These are phyloP conservation scores for Stenotaenia linearis DNA, from an alignment of 2,888 invertebrate species.

Conservation along the genomic window DNA sequence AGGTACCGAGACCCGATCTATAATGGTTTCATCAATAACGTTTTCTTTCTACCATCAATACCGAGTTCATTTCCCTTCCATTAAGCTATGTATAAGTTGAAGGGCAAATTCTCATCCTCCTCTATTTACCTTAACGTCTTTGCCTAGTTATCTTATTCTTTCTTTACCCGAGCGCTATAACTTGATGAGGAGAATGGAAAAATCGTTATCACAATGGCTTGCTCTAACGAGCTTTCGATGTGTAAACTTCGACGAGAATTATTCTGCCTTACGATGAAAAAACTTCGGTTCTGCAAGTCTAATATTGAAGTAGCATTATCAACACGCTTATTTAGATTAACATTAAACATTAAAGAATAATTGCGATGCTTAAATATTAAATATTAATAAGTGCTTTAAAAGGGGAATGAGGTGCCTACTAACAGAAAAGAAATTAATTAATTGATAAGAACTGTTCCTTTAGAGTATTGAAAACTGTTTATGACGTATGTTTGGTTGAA, in stretches of 20 bases:
- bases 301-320: not conserved
- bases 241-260: conserved; percentile 3
- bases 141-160: conserved; percentile 23
- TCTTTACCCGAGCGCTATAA: not conserved
- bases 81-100: conserved; percentile 17
- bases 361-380: too few relatives aligned
- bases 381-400: too few relatives aligned
- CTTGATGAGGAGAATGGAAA: conserved; percentile 2
- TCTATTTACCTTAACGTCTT: conserved; percentile 2
- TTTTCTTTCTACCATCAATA: not conserved
- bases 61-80: conserved; percentile 24
- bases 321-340: not conserved
- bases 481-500: too few relatives aligned
- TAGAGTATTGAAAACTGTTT: too few relatives aligned
- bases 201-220: conserved; percentile 1
- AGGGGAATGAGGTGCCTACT: too few relatives aligned
- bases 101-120: conserved; percentile 20
- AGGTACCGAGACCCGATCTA: not conserved
- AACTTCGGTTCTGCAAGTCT: not conserved
- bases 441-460: too few relatives aligned
- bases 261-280: not conserved
- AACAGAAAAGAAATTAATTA: too few relatives aligned
- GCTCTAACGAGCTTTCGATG: not conserved
- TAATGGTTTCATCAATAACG: conserved; percentile 22
- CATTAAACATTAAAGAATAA: too few relatives aligned